Percentiles rank a stretch among this genome's conserved stretches.
phyloP scores from a whole-genome alignment of 2,797 vertebrate species.

The Halcyon chelicuti region DNA sequence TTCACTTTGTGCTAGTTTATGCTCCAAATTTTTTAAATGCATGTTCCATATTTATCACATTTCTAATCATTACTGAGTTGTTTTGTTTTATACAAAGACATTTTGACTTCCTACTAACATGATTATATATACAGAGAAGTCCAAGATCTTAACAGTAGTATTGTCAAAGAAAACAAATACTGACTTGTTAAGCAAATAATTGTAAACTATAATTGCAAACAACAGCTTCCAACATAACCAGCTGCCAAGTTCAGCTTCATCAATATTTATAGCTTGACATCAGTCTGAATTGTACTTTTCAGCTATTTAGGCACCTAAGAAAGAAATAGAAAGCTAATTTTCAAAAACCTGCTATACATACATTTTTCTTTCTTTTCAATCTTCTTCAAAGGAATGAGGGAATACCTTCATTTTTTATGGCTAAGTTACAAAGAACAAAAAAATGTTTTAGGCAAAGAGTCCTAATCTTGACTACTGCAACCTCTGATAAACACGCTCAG shows the following conservation, averaged over 20 bases:
- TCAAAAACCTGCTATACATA: not conserved
- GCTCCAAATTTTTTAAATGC: not conserved
- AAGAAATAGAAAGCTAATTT: not conserved
- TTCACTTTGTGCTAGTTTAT: not conserved
- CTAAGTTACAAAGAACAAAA: not conserved
- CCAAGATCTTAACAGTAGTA: not conserved
- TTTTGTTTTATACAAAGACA: not conserved
- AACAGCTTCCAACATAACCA: constrained; percentile 13
- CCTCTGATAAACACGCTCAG: not conserved
- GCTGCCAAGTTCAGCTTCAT: constrained; percentile 30
- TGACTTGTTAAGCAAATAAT: constrained; percentile 40
- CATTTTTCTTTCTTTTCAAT: not conserved
- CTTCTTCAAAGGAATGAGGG: not conserved
- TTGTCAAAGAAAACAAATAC: constrained; percentile 28
- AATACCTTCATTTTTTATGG: not conserved
- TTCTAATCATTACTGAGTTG: not conserved
- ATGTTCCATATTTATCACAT: not conserved
- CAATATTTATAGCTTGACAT: constrained; percentile 41
- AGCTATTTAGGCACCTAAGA: not conserved
- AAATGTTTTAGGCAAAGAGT: not conserved
- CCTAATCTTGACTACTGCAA: not conserved
- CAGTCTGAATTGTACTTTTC: not conserved
- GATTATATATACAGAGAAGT: not conserved
- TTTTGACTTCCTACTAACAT: not conserved
- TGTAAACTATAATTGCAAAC: constrained; percentile 11